Conservation (phyloP, 2,797 vertebrate genomes). For the Rallus crepitans region DNA sequence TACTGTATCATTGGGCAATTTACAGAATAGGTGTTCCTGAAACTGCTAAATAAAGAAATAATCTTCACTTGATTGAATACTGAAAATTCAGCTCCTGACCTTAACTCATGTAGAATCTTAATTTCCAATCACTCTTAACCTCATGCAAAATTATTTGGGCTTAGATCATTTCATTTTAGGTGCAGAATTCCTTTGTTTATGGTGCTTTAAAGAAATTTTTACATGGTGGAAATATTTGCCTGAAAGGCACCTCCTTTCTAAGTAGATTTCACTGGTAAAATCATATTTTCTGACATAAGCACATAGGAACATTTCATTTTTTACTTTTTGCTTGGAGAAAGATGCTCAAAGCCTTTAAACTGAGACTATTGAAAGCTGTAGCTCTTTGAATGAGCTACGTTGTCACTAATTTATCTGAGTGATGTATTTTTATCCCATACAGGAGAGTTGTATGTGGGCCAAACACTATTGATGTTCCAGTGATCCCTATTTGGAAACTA, state of each 20-base stretch:
- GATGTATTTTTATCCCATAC: conserved; percentile 6
- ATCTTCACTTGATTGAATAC: not conserved
- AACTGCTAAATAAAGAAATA: not conserved
- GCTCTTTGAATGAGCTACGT: not conserved
- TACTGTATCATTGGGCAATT: not conserved
- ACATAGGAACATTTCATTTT: not conserved
- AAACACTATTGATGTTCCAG: conserved; percentile 81
- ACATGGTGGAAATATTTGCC: not conserved
- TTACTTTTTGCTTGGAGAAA: not conserved
- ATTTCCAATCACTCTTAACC: not conserved
- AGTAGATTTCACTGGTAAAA: not conserved
- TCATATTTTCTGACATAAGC: not conserved
- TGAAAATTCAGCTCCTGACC: not conserved
- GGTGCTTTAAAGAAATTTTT: not conserved
- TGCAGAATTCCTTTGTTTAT: not conserved
- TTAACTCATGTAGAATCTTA: not conserved
- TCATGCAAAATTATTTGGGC: not conserved
- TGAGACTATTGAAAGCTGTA: not conserved
- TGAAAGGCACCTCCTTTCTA: not conserved
- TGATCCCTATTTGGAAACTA: conserved; percentile 83
- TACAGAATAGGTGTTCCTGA: not conserved
- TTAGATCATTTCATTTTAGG: not conserved
- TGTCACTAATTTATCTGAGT: not conserved
- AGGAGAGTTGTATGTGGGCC: conserved; percentile 83
- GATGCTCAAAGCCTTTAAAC: not conserved